Evolutionary conservation across 2,888 invertebrate species (phyloP).

Genomic region (Drosophila limbata): DNA sequence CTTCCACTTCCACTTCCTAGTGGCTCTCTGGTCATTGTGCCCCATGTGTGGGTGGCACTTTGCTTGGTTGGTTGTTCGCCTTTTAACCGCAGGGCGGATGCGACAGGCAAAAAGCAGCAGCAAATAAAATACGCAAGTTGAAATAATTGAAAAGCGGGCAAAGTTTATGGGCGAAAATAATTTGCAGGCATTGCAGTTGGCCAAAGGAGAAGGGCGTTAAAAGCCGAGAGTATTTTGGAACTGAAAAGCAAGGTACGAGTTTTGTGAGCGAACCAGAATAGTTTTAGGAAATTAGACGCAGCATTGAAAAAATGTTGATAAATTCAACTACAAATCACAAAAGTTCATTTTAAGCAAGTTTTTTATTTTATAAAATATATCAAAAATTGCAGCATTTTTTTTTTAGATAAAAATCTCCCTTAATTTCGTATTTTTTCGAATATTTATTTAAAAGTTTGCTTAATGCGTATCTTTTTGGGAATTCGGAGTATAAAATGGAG

Average conservation of each 20-base stretch:
- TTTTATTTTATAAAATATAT: neutral
- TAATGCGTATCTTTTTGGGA: neutral
- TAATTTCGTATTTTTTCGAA: too few relatives aligned
- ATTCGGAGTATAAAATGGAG: too few relatives aligned
- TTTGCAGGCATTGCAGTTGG: slow-evolving; percentile 47
- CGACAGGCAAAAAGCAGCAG: slow-evolving; percentile 45
- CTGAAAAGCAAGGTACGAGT: neutral
- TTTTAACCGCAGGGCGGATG: slow-evolving; percentile 48
- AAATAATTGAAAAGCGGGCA: slow-evolving; percentile 73
- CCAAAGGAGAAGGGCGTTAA: neutral
- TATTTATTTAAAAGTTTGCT: too few relatives aligned
- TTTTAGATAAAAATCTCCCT: too few relatives aligned
- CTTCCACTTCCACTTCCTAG: neutral
- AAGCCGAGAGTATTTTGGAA: neutral
- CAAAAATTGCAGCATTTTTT: neutral
- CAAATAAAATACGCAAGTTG: slow-evolving; percentile 62
- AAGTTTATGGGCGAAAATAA: slow-evolving; percentile 70
- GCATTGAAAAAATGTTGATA: neutral
- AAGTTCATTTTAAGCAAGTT: neutral
- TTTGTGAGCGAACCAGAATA: neutral
- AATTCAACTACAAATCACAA: neutral
- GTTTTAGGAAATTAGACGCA: neutral
- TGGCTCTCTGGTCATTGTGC: slow-evolving; percentile 40
- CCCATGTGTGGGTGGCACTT: slow-evolving; percentile 48
- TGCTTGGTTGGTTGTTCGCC: slow-evolving; percentile 9